phyloP scores from a whole-genome alignment of 2,888 invertebrate genomes.

The Tipula helvola region DNA sequence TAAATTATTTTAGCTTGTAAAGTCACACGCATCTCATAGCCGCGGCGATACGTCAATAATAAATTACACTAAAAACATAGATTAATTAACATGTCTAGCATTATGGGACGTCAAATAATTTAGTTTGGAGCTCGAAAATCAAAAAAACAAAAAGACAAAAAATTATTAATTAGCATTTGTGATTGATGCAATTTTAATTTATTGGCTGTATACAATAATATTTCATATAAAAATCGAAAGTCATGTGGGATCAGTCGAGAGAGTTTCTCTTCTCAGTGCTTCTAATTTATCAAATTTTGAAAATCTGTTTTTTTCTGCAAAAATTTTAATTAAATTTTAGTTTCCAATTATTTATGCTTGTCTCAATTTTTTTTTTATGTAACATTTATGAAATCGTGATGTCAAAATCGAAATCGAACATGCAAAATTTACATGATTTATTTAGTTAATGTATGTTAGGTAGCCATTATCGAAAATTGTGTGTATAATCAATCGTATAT shows the following conservation, averaged over 20 bases:
- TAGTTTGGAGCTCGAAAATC: not conserved
- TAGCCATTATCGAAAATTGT: not conserved
- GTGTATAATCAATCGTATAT: not conserved
- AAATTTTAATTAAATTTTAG: not conserved
- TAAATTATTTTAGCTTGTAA: not conserved
- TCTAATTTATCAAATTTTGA: not conserved
- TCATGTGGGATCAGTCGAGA: not conserved
- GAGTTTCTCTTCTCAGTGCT: not conserved
- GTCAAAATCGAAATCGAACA: not conserved
- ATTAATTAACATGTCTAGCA: not conserved
- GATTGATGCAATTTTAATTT: not conserved
- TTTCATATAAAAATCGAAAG: not conserved
- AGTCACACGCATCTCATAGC: not conserved
- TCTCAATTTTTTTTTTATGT: not conserved
- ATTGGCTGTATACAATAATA: not conserved
- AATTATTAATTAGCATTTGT: not conserved
- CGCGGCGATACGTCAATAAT: not conserved
- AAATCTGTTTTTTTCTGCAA: not conserved
- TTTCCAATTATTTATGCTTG: not conserved
- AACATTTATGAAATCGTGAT: not conserved
- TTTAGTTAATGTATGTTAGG: not conserved
- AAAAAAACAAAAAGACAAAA: not conserved
- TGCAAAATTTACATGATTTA: constrained; percentile 4
- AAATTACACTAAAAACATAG: not conserved
- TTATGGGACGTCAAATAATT: not conserved